Base-by-base conservation (phyloP, 1,140 invertebrate species). In the Cotesia chilonis region DNA sequence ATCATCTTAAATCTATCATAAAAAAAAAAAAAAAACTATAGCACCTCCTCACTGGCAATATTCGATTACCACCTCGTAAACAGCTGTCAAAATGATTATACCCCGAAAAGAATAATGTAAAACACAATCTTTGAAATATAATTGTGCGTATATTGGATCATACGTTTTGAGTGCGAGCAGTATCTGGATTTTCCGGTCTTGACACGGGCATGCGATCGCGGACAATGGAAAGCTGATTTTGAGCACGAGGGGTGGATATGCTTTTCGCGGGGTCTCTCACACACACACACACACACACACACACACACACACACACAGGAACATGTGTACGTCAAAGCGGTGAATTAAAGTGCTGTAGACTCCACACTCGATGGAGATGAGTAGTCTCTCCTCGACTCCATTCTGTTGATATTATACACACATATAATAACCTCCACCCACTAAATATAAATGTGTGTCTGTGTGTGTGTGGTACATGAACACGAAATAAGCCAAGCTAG, bases 101-200 rank as follows among this genome's bases (percentile, higher is more conserved):
- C 20, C 17, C 7, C 17, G 28, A 20, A 59, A 20, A 55, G n/a
- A 14, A 59, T 59, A 10, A 59, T 20, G 10, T 47, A 47, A 47
- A 47, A 47, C 41, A 47, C 41, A 47, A 28, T 59, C 57, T 59
- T 59, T 63, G 14, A 12, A 63, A 38, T n/a, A 35, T 68, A 68
- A 54, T 68, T 68, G 66, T 28, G 28, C 52, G 51, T 68, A 51
- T 17, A 36, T 66, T 68, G n/a, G 51, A 68, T 68, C 66, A 36
- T 20, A 47, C 41, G 10, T 47, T 10, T 6, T 47, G 10, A 10
- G 6, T 9, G 41, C 10, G 38, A 7, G 5, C 3, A 54, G 47
- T 52, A 68, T 68, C 14, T 14, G 66, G 66, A 68, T 68, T 68
- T 68, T 68, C 66, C 71, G 61, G 65, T 63, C 57, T 68, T 67